Evolutionary conservation across 2,888 invertebrate species (phyloP).

Genomic region (Hofmannophila pseudospretella): DNA sequence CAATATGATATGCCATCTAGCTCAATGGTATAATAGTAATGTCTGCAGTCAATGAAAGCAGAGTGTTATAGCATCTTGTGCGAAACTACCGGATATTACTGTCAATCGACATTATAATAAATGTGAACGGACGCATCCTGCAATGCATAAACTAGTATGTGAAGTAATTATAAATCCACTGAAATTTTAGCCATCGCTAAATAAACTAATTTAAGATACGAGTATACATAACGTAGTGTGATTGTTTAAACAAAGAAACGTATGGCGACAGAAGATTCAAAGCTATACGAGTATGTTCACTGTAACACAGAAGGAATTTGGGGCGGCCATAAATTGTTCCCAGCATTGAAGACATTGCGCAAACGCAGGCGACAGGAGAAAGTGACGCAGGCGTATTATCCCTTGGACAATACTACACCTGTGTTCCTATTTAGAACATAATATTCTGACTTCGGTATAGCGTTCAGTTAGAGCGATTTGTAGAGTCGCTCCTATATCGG

Average conservation of each 20-base stretch:
- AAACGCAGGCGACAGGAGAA: slow-evolving; percentile 33
- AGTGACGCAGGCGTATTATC: slow-evolving; percentile 34
- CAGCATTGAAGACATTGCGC: slow-evolving; percentile 28
- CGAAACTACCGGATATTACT: neutral
- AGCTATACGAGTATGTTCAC: too few relatives aligned
- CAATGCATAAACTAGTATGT: too few relatives aligned
- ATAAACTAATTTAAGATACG: too few relatives aligned
- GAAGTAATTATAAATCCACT: too few relatives aligned
- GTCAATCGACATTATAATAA: neutral
- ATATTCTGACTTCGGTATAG: slow-evolving; percentile 4
- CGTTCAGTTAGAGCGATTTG: slow-evolving; percentile 7
- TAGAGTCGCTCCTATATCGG: too few relatives aligned
- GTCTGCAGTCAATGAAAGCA: neutral
- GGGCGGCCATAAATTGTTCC: slow-evolving; percentile 29
- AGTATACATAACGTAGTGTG: too few relatives aligned
- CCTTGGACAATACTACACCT: slow-evolving; percentile 32
- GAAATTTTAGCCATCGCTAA: too few relatives aligned
- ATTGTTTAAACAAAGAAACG: too few relatives aligned
- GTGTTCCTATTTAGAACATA: slow-evolving; percentile 23
- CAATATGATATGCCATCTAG: slow-evolving; percentile 17
- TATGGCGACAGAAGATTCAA: too few relatives aligned
- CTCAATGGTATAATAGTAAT: neutral
- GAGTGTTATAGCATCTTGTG: neutral
- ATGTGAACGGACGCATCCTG: too few relatives aligned
- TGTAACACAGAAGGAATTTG: slow-evolving; percentile 19